phyloP scores from a whole-genome alignment of 2,113 vertebrate genomes.

The Mixornis gularis region DNA sequence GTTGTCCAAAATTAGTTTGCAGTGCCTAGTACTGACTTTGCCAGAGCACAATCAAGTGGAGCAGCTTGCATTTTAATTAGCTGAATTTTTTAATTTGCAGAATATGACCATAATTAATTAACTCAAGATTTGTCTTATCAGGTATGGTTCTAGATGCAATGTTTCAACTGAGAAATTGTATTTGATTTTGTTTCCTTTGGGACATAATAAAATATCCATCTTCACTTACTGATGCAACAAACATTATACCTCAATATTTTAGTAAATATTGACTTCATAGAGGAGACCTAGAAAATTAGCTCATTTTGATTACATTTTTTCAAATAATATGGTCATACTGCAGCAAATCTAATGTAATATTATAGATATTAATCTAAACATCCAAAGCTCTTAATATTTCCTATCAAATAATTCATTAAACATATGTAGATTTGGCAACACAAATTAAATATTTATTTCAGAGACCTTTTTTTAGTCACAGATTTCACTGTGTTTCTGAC shows the following conservation, averaged over 20 bases:
- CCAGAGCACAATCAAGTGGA: not conserved
- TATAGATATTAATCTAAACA: not conserved
- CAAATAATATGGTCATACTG: not conserved
- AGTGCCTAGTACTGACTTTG: not conserved
- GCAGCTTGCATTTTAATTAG: not conserved
- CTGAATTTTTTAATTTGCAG: not conserved
- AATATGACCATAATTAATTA: not conserved
- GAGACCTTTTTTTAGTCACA: not conserved
- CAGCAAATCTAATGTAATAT: not conserved
- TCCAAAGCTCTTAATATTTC: not conserved
- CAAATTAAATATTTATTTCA: not conserved
- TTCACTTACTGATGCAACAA: not conserved
- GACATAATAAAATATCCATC: not conserved
- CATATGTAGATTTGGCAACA: not conserved
- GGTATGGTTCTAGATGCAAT: accelerated
- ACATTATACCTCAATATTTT: not conserved
- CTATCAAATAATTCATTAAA: not conserved
- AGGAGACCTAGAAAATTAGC: not conserved
- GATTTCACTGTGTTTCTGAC: not conserved
- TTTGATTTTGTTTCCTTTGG: not conserved
- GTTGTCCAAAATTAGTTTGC: not conserved
- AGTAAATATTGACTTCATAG: not conserved
- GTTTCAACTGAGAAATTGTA: not conserved
- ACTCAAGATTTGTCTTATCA: not conserved
- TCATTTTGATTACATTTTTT: not conserved